Percentiles rank a stretch among this genome's conserved stretches.
phyloP scores from a whole-genome alignment of 2,888 invertebrate species.

The Volucella inanis region DNA sequence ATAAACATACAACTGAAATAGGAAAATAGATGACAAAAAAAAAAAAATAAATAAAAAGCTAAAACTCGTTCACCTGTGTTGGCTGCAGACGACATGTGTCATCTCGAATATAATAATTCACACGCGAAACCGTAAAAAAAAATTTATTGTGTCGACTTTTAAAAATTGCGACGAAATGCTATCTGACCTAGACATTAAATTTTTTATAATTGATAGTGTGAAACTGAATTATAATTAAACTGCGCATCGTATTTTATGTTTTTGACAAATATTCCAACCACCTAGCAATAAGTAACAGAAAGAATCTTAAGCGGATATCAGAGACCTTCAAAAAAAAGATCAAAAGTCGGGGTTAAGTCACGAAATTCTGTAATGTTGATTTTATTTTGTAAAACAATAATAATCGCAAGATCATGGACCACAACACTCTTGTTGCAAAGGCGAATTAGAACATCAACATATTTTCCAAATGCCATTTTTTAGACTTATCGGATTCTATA shows the following conservation, averaged over 20 bases:
- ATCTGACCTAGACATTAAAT: conserved; percentile 5
- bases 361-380: not conserved
- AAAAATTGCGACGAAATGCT: not conserved
- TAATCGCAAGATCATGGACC: not conserved
- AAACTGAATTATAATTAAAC: not conserved
- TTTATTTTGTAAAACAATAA: not conserved
- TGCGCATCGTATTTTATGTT: not conserved
- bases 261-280: not conserved
- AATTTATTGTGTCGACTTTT: not conserved
- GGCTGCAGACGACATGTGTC: not conserved
- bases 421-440: not conserved
- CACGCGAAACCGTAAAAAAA: not conserved
- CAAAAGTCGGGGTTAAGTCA: not conserved
- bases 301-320: not conserved
- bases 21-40: no score
- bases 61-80: not conserved
- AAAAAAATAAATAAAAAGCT: no score
- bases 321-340: not conserved
- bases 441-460: not conserved
- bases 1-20: no score
- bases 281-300: conserved; percentile 1
- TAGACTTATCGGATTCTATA: no score
- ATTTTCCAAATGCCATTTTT: not conserved
- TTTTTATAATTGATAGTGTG: not conserved
- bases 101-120: not conserved